Base-by-base conservation (phyloP, 2,797 vertebrate species). In the Tauraco hartlaubi region DNA sequence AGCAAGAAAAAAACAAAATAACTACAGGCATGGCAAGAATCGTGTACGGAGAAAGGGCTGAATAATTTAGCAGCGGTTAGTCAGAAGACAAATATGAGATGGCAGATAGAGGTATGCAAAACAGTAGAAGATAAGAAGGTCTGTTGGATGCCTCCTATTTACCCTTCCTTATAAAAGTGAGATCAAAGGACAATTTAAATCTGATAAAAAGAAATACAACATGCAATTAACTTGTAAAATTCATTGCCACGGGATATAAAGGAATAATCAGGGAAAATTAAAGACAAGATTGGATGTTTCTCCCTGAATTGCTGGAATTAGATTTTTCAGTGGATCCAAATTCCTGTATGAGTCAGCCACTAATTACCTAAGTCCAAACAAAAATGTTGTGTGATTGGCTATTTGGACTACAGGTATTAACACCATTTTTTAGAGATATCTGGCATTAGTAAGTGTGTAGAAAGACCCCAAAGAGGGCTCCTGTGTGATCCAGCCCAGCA, bases 141-240 rank as follows among this genome's bases (percentile, higher is more conserved):
- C 62, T 84, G n/a, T 28, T 94, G 88, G 88, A 96, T 86, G 93
- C 51, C 66, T 94, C 52, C 44, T 89, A n/a, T 79, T 93, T 85
- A 87, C 71, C 52, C 81, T 75, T 94, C 68, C 76, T 86, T 90
- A 33, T 58, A 84, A 37, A 75, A 72, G 37, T 69, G 46, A 95
- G 92, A 95, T 90, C 83, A 96, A 95, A 94, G 92, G 90, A 51
- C 54, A 81, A 83, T 81, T 91, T 51, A 78, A 84, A 92, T 90
- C 73, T 73, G 73, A 93, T 88, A 19, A 62, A 78, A 92, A 77
- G 58, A 87, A 77, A 37, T 46, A 88, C 66, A 86, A 81, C 58
- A 26, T 33, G 39, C 43, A 93, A 86, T 84, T 86, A 78, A 68
- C 79, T 81, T 90, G 73, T 86, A 84, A 86, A 88, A 87, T 80